Conservation (phyloP, 92 coral and sea anemone species). For the Zoanthus sansibaricus region DNA sequence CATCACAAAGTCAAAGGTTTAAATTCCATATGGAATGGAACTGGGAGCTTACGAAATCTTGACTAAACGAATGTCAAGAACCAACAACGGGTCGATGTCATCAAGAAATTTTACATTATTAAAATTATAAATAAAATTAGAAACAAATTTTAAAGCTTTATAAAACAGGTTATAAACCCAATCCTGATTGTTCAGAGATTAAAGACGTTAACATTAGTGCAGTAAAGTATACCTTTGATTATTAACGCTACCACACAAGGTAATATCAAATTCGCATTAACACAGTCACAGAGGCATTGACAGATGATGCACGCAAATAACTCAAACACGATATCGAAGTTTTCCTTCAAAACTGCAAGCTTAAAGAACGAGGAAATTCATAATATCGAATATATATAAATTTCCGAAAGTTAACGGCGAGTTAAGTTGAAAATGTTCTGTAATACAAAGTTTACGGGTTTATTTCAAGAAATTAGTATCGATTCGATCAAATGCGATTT, state of each 20-base stretch:
- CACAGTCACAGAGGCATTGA: neutral
- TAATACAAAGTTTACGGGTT: neutral
- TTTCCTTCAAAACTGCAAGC: neutral
- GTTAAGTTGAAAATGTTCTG: neutral
- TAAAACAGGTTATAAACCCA: neutral
- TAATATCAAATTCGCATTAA: neutral
- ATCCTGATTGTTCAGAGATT: neutral
- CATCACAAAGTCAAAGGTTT: neutral
- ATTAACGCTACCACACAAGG: neutral
- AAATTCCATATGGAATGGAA: neutral
- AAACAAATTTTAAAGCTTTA: neutral
- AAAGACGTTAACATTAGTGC: neutral
- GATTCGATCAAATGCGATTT: conserved; percentile 20
- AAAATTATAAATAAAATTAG: neutral
- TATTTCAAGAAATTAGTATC: neutral
- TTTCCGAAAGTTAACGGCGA: too few relatives aligned
- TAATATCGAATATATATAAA: neutral
- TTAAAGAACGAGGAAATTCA: neutral
- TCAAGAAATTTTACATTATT: neutral
- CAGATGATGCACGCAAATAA: conserved; percentile 15
- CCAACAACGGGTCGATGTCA: neutral
- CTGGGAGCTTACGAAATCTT: too few relatives aligned
- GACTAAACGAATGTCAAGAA: conserved; percentile 2
- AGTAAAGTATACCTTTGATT: neutral
- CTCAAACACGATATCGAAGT: neutral